Evolutionary conservation across 1,140 invertebrate genomes (phyloP), one percentile per base, ranked within the genome.

Genomic region (Lepidurus couesii): DNA sequence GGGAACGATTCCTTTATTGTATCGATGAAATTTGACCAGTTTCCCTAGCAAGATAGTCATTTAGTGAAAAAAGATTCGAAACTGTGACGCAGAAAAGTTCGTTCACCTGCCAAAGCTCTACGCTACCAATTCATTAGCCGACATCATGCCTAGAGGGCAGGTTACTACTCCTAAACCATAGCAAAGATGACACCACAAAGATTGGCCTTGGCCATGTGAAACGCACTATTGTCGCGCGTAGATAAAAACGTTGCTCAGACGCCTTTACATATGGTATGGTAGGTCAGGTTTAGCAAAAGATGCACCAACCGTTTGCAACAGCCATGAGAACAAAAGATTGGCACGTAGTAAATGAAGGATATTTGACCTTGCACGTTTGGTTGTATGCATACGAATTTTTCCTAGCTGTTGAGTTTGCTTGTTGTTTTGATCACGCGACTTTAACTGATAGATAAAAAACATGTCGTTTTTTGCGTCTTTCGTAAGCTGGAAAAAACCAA

Each of bases 181-280:
- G 53, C 53, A 65, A 65, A 65, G 8, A 65, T 65, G 53, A 65
- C 53, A 65, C 53, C 53, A 65, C 53, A 65, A 65, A 65, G 53
- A 65, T 65, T 65, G 53, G 53, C 53, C 53, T 65, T 65, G 53
- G 53, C 53, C n/a, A 21, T 21, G 21, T 65, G 13, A 13, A 65
- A 65, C 53, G n/a, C 53, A 65, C 53, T 65, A 65, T 7, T 65
- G 53, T 65, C 53, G 53, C 53, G 6, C 45, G 11, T 65, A 65
- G 53, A 65, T 65, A 65, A 65, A 65, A 65, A 65, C 53, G 53
- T 65, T 65, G 53, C 21, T 65, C n/a, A 65, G 13, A 65, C 53
- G 53, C 53, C 47, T 21, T 65, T 65, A 65, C n/a, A 16, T 16
- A 65, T 16, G 16, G 53, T 65, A 65, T 65, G 53, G 53, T 65